Base-by-base conservation (phyloP, 1,140 invertebrate genomes). In the Sarcophaga bullata region DNA sequence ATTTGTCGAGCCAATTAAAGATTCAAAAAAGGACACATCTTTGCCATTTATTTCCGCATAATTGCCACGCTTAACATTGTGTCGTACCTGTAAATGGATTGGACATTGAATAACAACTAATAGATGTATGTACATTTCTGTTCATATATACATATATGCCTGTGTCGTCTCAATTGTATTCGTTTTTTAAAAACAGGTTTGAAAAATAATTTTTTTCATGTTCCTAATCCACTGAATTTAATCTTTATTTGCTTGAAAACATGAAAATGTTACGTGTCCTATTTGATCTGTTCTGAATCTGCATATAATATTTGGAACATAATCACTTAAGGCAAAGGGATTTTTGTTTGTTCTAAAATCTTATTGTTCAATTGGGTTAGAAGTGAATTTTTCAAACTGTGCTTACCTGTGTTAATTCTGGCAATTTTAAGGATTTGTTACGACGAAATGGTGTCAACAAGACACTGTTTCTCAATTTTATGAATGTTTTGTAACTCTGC, bases 1-100 rank as follows among this genome's bases (percentile, higher is more conserved):
- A 85, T 95, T 90, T 72, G 93, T 92, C 52, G 92, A 90, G 8
- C 93, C 95, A 48, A 98, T 87, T 49, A 98, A 86, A 17, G 92
- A 91, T 86, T 93, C 92, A 88, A 99, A 98, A 86, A 93, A 93
- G 37, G 92, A 81, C 47, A 96, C 86, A 90, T 97, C 95, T 81
- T 91, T 87, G 58, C 90, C 86, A 73, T 87, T 85, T 15, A 92
- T 80, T 10, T 82, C 82, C 25, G 87, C 87, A 83, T 90, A 92
- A 78, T 91, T 88, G 47, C 91, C 91, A 68, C 92, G 86, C 84
- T 91, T 87, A 15, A 92, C 88, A 54, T 92, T 88, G 80, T 90
- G 91, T 17, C 86, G 85, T 82, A 92, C 91, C 91, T 92, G 8
- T 52, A 37, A 80, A 62, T 6, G 8, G 37, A 52, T 19, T 68